Conservation (phyloP, 2,797 vertebrate genomes). For the Urosaurus nigricauda region DNA sequence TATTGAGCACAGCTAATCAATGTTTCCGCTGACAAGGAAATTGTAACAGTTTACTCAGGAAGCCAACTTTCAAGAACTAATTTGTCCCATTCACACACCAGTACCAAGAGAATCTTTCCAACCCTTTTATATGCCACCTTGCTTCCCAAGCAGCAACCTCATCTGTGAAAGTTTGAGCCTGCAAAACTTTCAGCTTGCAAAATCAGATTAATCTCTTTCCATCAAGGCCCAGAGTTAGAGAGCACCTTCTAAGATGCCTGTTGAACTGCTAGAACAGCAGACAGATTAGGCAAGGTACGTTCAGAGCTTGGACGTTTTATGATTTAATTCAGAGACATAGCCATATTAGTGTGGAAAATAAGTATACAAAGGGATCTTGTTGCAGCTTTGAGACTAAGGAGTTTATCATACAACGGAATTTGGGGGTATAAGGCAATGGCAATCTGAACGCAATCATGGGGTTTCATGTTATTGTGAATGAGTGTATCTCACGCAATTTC, state of each 20-base stretch:
- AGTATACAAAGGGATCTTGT: too few species aligned
- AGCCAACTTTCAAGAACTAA: slow-evolving; percentile 55
- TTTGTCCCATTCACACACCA: slow-evolving; percentile 44
- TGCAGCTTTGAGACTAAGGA: too few species aligned
- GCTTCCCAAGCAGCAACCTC: neutral
- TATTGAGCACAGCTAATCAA: slow-evolving; percentile 73
- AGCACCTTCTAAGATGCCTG: neutral
- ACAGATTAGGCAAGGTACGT: too few species aligned
- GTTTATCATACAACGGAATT: too few species aligned
- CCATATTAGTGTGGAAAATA: too few species aligned
- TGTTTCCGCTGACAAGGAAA: slow-evolving; percentile 70
- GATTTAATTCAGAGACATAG: neutral
- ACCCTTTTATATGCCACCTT: neutral
- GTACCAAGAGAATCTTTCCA: neutral
- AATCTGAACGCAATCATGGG: too few species aligned
- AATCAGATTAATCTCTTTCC: neutral
- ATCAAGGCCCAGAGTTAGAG: neutral
- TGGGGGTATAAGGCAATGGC: too few species aligned
- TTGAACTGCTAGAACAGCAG: neutral
- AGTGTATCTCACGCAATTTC: too few species aligned
- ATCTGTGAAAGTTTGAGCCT: neutral
- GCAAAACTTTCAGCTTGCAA: neutral
- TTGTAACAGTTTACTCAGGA: slow-evolving; percentile 69
- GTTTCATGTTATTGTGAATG: too few species aligned
- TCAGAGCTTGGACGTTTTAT: neutral